Conservation (phyloP, 2,113 vertebrate genomes). For the Bothrops jararaca region DNA sequence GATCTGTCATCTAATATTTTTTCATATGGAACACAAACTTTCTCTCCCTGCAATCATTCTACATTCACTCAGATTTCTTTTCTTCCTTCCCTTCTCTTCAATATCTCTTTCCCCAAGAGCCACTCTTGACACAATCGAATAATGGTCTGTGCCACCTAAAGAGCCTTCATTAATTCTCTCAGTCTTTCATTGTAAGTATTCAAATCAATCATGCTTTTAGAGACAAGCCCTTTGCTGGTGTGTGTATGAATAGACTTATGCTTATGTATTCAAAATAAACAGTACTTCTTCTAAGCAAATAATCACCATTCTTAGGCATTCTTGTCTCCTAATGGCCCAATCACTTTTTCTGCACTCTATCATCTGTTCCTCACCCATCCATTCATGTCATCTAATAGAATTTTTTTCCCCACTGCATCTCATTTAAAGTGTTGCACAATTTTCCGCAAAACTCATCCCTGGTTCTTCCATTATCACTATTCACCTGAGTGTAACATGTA, state of each 20-base stretch:
- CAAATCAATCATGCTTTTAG: not conserved
- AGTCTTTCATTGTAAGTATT: not conserved
- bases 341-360: not conserved
- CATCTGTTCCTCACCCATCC: not conserved
- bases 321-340: not conserved
- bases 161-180: not conserved
- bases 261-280: not conserved
- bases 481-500: not conserved
- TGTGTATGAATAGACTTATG: not conserved
- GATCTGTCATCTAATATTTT: not conserved
- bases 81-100: not conserved
- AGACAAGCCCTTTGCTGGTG: not conserved
- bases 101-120: not conserved
- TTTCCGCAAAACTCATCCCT: not conserved
- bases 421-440: not conserved
- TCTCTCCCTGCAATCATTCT: not conserved
- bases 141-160: not conserved
- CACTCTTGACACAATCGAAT: not conserved
- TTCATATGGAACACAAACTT: not conserved
- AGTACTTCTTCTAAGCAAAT: not conserved
- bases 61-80: not conserved
- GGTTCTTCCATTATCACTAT: not conserved
- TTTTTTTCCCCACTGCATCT: not conserved
- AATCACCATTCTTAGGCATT: not conserved
- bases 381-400: not conserved